Base-by-base conservation (phyloP, 2,113 vertebrate species). In the Esox niger region DNA sequence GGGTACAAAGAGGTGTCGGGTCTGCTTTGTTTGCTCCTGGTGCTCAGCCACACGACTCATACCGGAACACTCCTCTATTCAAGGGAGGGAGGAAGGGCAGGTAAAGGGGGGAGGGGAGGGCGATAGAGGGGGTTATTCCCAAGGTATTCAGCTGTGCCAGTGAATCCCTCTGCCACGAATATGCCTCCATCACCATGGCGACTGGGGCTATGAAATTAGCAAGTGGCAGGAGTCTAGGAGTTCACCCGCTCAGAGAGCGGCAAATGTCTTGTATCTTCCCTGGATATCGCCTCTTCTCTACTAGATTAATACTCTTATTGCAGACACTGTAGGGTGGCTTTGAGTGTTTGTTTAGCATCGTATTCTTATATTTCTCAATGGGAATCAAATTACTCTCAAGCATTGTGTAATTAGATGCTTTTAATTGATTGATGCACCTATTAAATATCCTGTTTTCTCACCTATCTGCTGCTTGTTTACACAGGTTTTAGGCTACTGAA, bases 111-210 rank as follows among this genome's bases (percentile, higher is more conserved):
- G 64, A 15, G 33, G 30, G 66, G 25, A 20, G 30, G 38, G 29
- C 47, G 11, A 26, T 30, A 43, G 30, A 55, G 62, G 69, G 76
- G 69, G 85, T 78, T 81, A 84, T 87, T 87, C 89, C 89, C 80
- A 79, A 80, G 87, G 82, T 87, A 77, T 79, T 80, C 62, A 78
- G 65, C 21, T 56, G 66, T 74, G 43, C 65, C 76, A 76, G 70
- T 62, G 68, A 66, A 77, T 76, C 74, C 71, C 68, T 64, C 70
- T 15, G 3, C 38, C 58, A 64, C 46, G 69, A 85, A 80, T 33
- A 64, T 79, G 84, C 74, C 79, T 31, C 38, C 66, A 80, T 92
- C 87, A 86, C 91, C 90, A 92, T 92, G 90, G 89, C 88, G 84
- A 92, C 90, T 59, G 69, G 66, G 80, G 69, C 80, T 71, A 55